A percentile compares a stretch with the other conserved stretches of the same genome.
phyloP scores from a whole-genome alignment of 2,797 vertebrate species.

The Ispidina lecontei region DNA sequence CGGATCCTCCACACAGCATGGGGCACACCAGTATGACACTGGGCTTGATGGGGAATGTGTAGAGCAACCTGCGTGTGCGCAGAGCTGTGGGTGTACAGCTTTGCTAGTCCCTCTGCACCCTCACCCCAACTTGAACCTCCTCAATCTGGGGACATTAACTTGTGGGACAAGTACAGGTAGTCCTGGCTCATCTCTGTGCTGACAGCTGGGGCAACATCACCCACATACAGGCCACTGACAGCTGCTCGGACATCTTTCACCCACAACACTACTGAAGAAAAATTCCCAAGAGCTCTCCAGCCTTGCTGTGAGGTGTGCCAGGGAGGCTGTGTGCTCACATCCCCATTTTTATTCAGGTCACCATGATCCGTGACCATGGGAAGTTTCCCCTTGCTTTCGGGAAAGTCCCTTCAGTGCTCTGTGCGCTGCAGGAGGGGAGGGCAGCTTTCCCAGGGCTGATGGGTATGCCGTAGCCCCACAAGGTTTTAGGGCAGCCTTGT shows the following conservation, averaged over 20 bases:
- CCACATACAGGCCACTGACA: neutral
- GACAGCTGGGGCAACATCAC: neutral
- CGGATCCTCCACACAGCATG: fast-evolving
- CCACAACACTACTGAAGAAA: neutral
- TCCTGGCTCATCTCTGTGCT: neutral
- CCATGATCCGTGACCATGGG: fast-evolving
- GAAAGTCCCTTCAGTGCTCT: neutral
- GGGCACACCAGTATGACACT: fast-evolving
- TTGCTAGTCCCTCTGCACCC: neutral
- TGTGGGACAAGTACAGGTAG: neutral
- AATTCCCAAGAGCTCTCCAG: fast-evolving
- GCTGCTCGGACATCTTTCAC: fast-evolving
- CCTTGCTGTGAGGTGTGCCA: fast-evolving
- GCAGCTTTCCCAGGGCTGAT: neutral
- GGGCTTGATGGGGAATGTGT: fast-evolving
- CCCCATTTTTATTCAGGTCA: fast-evolving
- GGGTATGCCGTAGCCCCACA: fast-evolving
- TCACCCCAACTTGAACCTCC: neutral
- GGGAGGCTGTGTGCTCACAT: neutral
- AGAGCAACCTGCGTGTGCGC: neutral
- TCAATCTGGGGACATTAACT: neutral
- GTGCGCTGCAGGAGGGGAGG: neutral
- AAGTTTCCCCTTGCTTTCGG: neutral
- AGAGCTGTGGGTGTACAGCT: neutral
- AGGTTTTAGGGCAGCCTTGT: neutral